Evolutionary conservation across 2,113 vertebrate species (phyloP).

Genomic region (Salvelinus fontinalis): DNA sequence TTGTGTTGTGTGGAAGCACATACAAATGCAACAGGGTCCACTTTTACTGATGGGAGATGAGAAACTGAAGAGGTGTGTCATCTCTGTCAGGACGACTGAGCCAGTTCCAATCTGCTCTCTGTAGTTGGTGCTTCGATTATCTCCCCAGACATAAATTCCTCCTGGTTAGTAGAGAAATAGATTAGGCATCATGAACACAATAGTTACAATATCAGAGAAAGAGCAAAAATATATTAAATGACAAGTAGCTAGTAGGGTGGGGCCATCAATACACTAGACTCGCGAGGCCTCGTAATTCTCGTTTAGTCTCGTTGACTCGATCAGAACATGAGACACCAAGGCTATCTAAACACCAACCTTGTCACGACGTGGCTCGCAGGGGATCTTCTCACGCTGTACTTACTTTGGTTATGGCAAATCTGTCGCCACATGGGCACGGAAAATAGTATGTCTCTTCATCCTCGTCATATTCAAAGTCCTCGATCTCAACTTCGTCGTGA

Average conservation of each 20-base stretch:
- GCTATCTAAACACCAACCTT: constrained; percentile 73
- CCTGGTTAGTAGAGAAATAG: constrained; percentile 66
- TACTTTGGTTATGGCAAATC: constrained; percentile 88
- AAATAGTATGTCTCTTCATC: constrained; percentile 88
- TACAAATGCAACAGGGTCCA: background rate
- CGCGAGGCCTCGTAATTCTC: no score
- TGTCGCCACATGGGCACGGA: constrained; percentile 94
- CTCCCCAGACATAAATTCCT: constrained; percentile 88
- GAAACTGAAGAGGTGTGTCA: background rate
- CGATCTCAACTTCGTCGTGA: constrained; percentile 96
- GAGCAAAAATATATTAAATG: background rate
- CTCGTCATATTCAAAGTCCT: constrained; percentile 95
- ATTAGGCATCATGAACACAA: background rate
- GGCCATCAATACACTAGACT: no score
- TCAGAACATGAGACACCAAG: no score
- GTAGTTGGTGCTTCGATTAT: constrained; percentile 76
- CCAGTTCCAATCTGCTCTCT: constrained; percentile 75
- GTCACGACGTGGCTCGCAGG: constrained; percentile 57
- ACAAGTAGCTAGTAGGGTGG: no score
- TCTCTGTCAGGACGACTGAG: constrained; percentile 72
- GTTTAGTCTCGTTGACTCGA: no score
- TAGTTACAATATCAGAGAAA: background rate
- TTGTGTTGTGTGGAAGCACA: background rate
- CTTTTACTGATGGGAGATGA: background rate
- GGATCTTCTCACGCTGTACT: constrained; percentile 10